These are phyloP conservation scores for Tenthredo amoena DNA, from an alignment of 2,888 invertebrate genomes.

Conservation along the genomic window DNA sequence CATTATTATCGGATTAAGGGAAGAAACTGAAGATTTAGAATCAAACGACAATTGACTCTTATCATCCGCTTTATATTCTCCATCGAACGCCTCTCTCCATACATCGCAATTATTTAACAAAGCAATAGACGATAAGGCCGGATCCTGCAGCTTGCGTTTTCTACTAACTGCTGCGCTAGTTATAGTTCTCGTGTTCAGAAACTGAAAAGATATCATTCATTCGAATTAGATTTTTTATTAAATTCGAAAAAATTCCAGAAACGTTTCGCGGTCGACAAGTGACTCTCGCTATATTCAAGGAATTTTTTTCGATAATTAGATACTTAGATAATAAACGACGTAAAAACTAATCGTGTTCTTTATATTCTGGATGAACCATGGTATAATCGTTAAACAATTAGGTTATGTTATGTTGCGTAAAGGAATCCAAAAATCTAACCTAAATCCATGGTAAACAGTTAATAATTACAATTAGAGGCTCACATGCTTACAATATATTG, in stretches of 20 bases:
- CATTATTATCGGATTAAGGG: conserved; percentile 46
- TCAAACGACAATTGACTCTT: background rate
- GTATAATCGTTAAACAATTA: background rate
- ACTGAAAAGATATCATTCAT: conserved; percentile 49
- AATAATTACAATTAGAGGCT: background rate
- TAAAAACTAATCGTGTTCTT: background rate
- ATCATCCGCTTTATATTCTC: conserved; percentile 8
- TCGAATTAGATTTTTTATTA: background rate
- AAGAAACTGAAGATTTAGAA: background rate
- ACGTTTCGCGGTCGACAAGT: too few relatives aligned
- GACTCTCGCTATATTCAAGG: too few relatives aligned
- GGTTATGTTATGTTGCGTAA: background rate
- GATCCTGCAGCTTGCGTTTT: conserved; percentile 15
- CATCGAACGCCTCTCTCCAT: background rate
- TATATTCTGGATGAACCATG: background rate
- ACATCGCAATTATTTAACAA: conserved; percentile 12
- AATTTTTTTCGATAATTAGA: background rate
- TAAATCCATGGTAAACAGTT: background rate
- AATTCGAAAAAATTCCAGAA: too few relatives aligned
- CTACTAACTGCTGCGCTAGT: conserved; percentile 40
- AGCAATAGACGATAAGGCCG: background rate
- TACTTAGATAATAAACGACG: background rate
- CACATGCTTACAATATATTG: background rate
- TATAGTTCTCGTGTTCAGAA: conserved; percentile 52
- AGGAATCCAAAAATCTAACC: background rate